Evolutionary conservation across 2,888 invertebrate species (phyloP).

Genomic region (Agrotis exclamationis): DNA sequence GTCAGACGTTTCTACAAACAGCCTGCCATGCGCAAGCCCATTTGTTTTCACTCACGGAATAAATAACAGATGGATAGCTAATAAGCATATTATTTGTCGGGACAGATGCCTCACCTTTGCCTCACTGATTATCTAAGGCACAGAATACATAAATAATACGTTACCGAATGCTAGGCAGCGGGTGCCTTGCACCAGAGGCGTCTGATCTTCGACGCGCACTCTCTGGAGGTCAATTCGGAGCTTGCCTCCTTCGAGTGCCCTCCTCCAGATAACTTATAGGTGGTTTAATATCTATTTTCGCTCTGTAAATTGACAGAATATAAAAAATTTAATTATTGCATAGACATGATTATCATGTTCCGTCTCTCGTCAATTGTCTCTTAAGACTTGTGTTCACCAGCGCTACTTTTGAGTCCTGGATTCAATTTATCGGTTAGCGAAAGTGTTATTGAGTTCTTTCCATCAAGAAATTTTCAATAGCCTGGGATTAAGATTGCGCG

Average conservation of each 20-base stretch:
- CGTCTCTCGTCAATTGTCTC: not conserved
- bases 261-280: no score
- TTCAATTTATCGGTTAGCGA: not conserved
- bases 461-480: not conserved
- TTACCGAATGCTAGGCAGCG: no score
- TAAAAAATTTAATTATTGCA: not conserved
- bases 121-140: not conserved
- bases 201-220: no score
- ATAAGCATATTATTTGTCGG: constrained; percentile 15
- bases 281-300: constrained; percentile 2
- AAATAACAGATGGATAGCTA: constrained; percentile 31
- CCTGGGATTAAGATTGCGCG: not conserved
- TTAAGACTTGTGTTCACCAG: not conserved
- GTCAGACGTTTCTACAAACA: constrained; percentile 42
- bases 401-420: not conserved
- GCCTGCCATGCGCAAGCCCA: constrained; percentile 23
- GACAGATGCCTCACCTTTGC: constrained; percentile 17
- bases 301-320: not conserved
- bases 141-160: no score
- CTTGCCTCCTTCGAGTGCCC: no score
- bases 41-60: constrained; percentile 41
- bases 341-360: not conserved
- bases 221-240: no score
- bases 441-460: not conserved
- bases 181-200: no score